phyloP scores from a whole-genome alignment of 2,113 vertebrate species.

The Desmodus rotundus region DNA sequence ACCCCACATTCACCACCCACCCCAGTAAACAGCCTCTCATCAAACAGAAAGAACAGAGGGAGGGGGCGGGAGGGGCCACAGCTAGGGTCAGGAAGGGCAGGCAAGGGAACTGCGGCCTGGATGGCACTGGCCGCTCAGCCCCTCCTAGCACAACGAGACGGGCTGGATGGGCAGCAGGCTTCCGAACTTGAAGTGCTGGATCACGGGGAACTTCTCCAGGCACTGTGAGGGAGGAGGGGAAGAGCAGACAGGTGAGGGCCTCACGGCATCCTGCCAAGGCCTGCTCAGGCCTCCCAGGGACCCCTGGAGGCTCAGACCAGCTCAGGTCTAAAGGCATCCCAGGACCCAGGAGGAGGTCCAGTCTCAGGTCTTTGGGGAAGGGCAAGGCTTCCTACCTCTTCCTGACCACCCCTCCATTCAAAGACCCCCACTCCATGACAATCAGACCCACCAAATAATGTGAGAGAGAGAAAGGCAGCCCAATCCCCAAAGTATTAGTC shows the following conservation, averaged over 20 bases:
- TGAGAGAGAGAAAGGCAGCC: not conserved
- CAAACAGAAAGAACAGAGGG: constrained; percentile 62
- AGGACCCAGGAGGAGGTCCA: not conserved
- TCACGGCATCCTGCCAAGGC: accelerated
- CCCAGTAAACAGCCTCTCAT: constrained; percentile 57
- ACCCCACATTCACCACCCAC: not conserved
- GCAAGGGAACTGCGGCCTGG: not conserved
- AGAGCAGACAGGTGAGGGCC: constrained; percentile 45
- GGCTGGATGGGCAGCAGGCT: constrained; percentile 96
- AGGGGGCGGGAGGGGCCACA: constrained; percentile 45
- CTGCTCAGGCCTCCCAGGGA: not conserved
- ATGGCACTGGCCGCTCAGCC: not conserved
- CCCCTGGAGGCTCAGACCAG: accelerated
- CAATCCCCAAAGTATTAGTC: not conserved
- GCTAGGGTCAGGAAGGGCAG: not conserved
- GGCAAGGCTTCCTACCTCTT: not conserved
- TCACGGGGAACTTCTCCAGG: constrained; percentile 99
- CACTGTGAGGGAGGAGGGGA: constrained; percentile 84
- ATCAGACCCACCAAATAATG: not conserved
- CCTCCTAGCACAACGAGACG: constrained; percentile 86
- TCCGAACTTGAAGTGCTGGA: constrained; percentile 99
- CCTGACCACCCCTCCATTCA: not conserved
- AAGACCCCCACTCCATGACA: not conserved
- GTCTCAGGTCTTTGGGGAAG: not conserved
- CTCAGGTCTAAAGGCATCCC: not conserved